phyloP scores from a whole-genome alignment of 2,113 vertebrate species.

The Oncorhynchus keta region DNA sequence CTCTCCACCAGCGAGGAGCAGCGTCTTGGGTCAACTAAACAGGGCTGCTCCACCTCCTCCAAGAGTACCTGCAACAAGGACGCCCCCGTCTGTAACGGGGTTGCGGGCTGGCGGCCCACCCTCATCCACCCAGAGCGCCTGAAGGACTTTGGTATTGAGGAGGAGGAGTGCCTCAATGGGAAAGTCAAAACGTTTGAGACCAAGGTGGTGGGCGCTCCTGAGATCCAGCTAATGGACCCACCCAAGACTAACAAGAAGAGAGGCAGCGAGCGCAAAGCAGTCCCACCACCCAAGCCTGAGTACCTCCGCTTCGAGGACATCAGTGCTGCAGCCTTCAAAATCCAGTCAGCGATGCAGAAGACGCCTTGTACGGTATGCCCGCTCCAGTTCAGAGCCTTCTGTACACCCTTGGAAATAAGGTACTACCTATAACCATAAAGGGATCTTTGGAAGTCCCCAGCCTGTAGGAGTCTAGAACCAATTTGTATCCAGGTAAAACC shows the following conservation, averaged over 20 bases:
- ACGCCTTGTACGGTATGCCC: conserved; percentile 84
- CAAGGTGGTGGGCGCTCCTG: conserved; percentile 65
- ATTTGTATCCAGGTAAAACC: no score
- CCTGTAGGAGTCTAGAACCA: no score
- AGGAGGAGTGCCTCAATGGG: conserved; percentile 82
- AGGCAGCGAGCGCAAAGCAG: conserved; percentile 52
- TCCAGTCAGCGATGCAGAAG: conserved; percentile 82
- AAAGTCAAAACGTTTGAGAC: conserved; percentile 77
- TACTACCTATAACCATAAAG: no score
- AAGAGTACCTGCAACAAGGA: conserved; percentile 54
- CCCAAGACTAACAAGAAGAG: conserved; percentile 60
- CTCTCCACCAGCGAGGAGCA: conserved; percentile 69
- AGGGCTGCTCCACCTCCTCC: conserved; percentile 33
- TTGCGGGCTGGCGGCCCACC: conserved; percentile 54
- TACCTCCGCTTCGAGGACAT: conserved; percentile 86
- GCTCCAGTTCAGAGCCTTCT: not conserved
- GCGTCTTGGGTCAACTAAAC: conserved; percentile 59
- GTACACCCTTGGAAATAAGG: no score
- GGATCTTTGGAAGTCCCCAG: no score
- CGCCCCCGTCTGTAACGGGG: conserved; percentile 63
- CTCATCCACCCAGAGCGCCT: conserved; percentile 84
- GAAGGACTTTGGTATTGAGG: conserved; percentile 81
- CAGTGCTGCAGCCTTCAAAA: conserved; percentile 85
- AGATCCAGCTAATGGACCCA: conserved; percentile 68
- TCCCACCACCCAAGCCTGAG: conserved; percentile 54